Evolutionary conservation across 2,888 invertebrate genomes (phyloP).

Genomic region (Apamea monoglypha): DNA sequence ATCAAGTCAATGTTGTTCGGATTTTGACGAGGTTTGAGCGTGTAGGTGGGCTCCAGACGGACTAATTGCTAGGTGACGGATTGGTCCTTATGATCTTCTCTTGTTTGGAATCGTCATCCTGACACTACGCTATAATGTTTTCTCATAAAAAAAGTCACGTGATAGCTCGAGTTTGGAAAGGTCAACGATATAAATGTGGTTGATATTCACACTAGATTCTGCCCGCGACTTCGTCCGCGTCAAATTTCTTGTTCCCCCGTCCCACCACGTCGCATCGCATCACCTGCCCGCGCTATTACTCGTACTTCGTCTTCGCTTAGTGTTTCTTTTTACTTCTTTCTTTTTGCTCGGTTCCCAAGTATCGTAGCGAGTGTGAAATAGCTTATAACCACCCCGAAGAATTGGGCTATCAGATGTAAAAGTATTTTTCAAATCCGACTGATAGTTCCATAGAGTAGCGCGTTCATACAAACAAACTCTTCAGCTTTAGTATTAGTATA

Average conservation of each 20-base stretch:
- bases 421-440: too few species aligned
- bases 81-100: slow-evolving; percentile 18
- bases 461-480: background rate
- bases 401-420: too few species aligned
- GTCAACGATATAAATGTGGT: background rate
- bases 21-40: slow-evolving; percentile 46
- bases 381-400: too few species aligned
- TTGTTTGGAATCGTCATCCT: background rate
- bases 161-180: background rate
- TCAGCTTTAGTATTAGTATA: background rate
- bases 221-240: background rate
- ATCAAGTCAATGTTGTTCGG: slow-evolving; percentile 34
- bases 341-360: background rate
- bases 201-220: background rate
- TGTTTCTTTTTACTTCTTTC: too few species aligned
- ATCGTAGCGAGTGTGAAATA: background rate
- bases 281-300: background rate
- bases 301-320: too few species aligned
- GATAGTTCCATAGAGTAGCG: background rate
- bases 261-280: background rate
- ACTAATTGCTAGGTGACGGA: slow-evolving; percentile 48
- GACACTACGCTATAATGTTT: background rate
- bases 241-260: background rate
- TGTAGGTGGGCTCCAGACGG: slow-evolving; percentile 47
- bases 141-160: background rate